Evolutionary conservation across 2,113 vertebrate genomes (phyloP), one percentile per base, ranked within the genome.

Genomic region (Silurus meridionalis): DNA sequence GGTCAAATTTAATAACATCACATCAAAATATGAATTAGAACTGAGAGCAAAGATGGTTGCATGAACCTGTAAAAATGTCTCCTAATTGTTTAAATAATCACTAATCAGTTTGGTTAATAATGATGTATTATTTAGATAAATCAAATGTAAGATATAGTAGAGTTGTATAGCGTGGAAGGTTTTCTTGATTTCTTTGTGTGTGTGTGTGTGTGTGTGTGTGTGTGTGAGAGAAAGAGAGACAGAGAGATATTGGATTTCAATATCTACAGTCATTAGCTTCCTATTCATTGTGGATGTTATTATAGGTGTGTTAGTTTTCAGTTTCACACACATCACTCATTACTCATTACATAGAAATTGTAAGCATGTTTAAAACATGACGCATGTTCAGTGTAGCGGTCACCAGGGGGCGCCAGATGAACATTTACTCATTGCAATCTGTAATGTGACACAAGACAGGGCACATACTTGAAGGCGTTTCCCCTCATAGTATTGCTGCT

Each of bases 361-460:
- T 58, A 11, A 15, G 17, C 57, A 58, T 58, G 57, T 48, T 66
- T 23, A 21, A 46, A 63, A 17, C 60, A 67, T 52, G 48, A 83
- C 14, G 37, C 15, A n/a, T 67, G 53, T 71, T 14, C 46, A 6
- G 78, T 46, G 71, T 46, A 15, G 46, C 77, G 80, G 67, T 8
- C 85, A 77, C 58, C 28, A 83, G 85, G 79, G 23, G 79, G 79
- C 85, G 50, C 55, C 17, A 50, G 8, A 71, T 23, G 13, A 15
- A 61, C 72, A 53, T 57, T 28, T 61, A 9, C 37, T 37, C 37
- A 37, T 37, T 37, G 37, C 37, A 37, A 37, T 37, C 37, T 37
- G 37, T 37, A 37, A 37, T 37, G 37, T 37, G 37, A 37, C 37
- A 37, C 37, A 37, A 37, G 37, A 37, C 37, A 37, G 37, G 2